These are phyloP conservation scores for Porites lobata DNA, from an alignment of 92 coral and sea anemone genomes.

Conservation along the genomic window DNA sequence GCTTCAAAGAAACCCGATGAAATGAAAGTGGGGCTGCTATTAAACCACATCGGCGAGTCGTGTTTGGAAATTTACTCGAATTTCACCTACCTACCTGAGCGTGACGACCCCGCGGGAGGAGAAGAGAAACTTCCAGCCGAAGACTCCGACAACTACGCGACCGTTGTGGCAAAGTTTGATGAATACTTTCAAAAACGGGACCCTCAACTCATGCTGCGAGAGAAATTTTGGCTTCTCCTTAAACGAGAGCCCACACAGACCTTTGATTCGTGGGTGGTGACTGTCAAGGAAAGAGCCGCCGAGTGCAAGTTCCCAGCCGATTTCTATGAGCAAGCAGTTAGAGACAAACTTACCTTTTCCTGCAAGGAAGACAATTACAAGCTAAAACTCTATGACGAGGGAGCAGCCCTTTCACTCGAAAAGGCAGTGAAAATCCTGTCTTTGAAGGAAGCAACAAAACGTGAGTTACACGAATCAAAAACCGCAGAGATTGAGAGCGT, in stretches of 20 bases:
- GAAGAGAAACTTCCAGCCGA: slow-evolving; percentile 53
- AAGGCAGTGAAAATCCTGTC: too few relatives aligned
- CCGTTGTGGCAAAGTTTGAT: too few relatives aligned
- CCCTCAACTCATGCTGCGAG: too few relatives aligned
- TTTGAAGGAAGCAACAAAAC: too few relatives aligned
- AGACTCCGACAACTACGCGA: slow-evolving; percentile 47
- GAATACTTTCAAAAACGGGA: too few relatives aligned
- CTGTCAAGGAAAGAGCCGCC: slow-evolving; percentile 65
- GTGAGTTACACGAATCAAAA: too few relatives aligned
- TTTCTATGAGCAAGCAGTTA: slow-evolving; percentile 56
- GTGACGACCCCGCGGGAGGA: slow-evolving; percentile 51
- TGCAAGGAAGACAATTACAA: slow-evolving; percentile 63
- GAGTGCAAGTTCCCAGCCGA: slow-evolving; percentile 67
- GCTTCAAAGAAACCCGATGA: slow-evolving; percentile 40
- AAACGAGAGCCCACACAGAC: slow-evolving; percentile 69
- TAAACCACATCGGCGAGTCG: slow-evolving; percentile 57
- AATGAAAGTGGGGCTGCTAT: slow-evolving; percentile 40
- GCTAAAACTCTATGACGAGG: slow-evolving; percentile 62
- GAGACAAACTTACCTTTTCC: slow-evolving; percentile 66
- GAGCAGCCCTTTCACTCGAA: too few relatives aligned
- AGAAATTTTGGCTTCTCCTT: too few relatives aligned
- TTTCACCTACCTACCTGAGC: slow-evolving; percentile 35
- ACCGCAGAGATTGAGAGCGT: too few relatives aligned
- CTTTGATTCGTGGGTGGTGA: slow-evolving; percentile 68
- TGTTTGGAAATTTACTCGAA: slow-evolving; percentile 57